Conservation (phyloP, 1,140 invertebrate species). For the Cydia strobilella region DNA sequence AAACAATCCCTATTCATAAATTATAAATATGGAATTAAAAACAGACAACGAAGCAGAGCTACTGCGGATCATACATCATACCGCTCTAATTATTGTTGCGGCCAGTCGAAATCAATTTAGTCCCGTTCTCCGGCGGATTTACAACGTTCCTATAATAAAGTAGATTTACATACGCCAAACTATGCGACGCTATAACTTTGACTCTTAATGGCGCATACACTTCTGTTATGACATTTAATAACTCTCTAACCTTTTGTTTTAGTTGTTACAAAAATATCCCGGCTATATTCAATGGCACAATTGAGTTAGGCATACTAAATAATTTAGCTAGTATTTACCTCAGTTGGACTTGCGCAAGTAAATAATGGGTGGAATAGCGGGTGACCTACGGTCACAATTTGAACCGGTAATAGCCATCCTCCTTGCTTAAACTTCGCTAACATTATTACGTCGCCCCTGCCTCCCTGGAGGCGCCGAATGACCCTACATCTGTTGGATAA, state of each 20-base stretch:
- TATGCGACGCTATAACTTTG: slow-evolving; percentile 58
- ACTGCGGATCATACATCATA: slow-evolving; percentile 53
- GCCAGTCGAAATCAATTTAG: slow-evolving; percentile 66
- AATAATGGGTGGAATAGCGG: slow-evolving; percentile 50
- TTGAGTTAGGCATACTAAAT: slow-evolving; percentile 59
- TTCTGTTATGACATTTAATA: slow-evolving; percentile 58
- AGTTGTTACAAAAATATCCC: slow-evolving; percentile 40
- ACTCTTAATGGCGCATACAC: slow-evolving; percentile 57
- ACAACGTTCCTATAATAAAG: slow-evolving; percentile 68
- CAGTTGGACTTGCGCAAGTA: slow-evolving; percentile 55
- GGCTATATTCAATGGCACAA: slow-evolving; percentile 45
- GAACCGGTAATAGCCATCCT: slow-evolving; percentile 55
- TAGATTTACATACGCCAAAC: slow-evolving; percentile 50
- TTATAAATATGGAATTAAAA: slow-evolving; percentile 31
- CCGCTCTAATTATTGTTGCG: slow-evolving; percentile 67
- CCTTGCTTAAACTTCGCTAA: slow-evolving; percentile 69
- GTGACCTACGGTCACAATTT: slow-evolving; percentile 71
- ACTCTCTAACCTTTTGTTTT: slow-evolving; percentile 31
- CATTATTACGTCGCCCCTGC: slow-evolving; percentile 65
- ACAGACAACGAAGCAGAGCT: slow-evolving; percentile 39
- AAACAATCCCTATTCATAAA: slow-evolving; percentile 28
- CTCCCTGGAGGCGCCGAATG: slow-evolving; percentile 62
- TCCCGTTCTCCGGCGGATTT: slow-evolving; percentile 48
- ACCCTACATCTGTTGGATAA: slow-evolving; percentile 65
- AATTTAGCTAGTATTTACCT: slow-evolving; percentile 62